Base-by-base conservation (phyloP, 2,888 invertebrate genomes). In the Tiliacea citrago region DNA sequence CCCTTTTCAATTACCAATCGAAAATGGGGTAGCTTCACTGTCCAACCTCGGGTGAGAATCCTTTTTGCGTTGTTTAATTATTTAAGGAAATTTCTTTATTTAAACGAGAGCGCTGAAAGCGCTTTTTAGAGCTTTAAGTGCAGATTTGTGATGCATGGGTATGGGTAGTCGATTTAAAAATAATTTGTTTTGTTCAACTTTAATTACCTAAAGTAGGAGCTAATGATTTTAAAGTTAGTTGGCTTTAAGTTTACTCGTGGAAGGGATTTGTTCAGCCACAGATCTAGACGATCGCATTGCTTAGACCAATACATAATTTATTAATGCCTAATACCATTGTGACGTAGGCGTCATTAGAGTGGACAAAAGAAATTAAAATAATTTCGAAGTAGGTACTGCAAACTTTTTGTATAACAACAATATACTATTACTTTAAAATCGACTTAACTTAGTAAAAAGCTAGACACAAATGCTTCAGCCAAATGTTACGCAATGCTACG, bases 1-100 rank as follows among this genome's bases (percentile, higher is more conserved):
- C 96, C 96, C 96, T 96, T 95, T 95, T 96, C 96, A 96, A 96
- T 96, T 96, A 96, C 92, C 91, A 94, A 94, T 93, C 91, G 94
- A 92, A 94, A 95, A 94, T 93, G 92, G 95, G 94, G 93, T 92
- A 93, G 94, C 92, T 92, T 93, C 90, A 88, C 95, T 95, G 95
- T 95, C 96, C 96, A 93, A 93, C 93, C 92, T 91, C 92, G 90
- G 92, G 92, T 96, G 96, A 96, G 95, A 96, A 95, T 94, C 96
- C 96, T 96, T 96, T 96, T 96, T 95, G 92, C 93, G 94, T 84
- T 90, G 89, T 88, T 96, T 93, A 95, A 95, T 96, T 95, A 96
- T 96, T 96, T 89, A 96, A 89, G 92, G 79, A 95, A 94, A 95
- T 95, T 94, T 94, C 96, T 95, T 95, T 94, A 96, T 95, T 95